Percentiles rank a stretch among this genome's conserved stretches.
Conservation (phyloP, 2,113 vertebrate genomes). For the Hiodon tergisus region DNA sequence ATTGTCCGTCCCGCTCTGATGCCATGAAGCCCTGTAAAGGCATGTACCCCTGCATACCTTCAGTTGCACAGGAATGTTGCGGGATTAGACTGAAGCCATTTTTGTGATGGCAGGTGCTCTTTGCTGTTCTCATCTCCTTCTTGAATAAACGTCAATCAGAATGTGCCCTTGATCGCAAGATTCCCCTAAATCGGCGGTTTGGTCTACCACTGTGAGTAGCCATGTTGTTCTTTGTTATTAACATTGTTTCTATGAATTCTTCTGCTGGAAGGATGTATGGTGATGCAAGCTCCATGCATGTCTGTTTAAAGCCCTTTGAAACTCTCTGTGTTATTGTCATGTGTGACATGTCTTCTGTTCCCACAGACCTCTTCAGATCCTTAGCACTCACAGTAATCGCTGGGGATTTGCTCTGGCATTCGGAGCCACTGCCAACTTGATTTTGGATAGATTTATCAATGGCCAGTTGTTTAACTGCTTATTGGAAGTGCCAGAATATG, state of each 20-base stretch:
- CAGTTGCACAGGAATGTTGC: too few species aligned
- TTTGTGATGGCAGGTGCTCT: background rate
- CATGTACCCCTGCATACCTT: too few species aligned
- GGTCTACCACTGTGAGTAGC: slow-evolving; percentile 1
- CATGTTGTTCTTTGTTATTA: background rate
- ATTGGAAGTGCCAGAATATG: background rate
- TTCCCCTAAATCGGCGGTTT: background rate
- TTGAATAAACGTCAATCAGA: background rate
- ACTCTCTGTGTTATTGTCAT: background rate
- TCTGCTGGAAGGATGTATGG: background rate
- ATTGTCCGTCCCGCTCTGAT: background rate
- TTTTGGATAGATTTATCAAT: background rate
- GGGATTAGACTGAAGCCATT: background rate
- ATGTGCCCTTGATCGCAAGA: background rate
- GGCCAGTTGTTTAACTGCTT: background rate
- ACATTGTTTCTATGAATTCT: background rate
- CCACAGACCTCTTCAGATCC: background rate
- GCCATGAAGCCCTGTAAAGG: too few species aligned
- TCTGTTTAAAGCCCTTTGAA: background rate
- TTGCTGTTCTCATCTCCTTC: background rate
- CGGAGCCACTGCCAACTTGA: background rate
- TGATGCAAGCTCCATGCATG: background rate
- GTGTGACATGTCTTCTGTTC: background rate
- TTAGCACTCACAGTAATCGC: slow-evolving; percentile 4
- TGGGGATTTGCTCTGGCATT: background rate